A percentile compares a stretch with the other conserved stretches of the same genome.
phyloP scores from a whole-genome alignment of 2,113 vertebrate species.

The Baryphthengus martii region DNA sequence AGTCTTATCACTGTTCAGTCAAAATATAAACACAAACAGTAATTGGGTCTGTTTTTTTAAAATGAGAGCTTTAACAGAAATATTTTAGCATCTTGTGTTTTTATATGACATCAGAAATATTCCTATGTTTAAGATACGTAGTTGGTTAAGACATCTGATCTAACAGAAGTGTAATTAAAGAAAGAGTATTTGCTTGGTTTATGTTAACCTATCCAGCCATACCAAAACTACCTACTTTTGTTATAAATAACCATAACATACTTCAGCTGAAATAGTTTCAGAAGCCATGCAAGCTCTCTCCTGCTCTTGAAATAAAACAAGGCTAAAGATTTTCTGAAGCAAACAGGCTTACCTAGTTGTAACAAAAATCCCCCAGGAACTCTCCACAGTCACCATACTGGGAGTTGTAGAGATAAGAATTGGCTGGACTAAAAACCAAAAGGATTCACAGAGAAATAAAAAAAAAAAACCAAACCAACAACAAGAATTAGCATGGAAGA shows the following conservation, averaged over 20 bases:
- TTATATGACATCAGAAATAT: background rate
- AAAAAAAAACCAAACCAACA: background rate
- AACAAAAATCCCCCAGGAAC: background rate
- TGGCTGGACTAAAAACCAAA: background rate
- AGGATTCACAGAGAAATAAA: background rate
- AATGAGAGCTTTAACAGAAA: background rate
- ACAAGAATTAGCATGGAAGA: background rate
- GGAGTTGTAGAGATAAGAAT: background rate
- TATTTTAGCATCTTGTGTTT: background rate
- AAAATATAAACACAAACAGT: background rate
- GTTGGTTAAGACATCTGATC: background rate
- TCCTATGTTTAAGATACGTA: background rate
- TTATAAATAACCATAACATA: background rate
- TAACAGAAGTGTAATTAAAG: background rate
- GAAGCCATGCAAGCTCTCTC: background rate
- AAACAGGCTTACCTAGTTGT: background rate
- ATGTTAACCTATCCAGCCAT: background rate
- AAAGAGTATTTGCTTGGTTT: background rate
- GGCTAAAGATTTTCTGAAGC: background rate
- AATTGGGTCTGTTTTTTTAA: background rate
- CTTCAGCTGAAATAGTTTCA: background rate
- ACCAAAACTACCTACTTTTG: background rate
- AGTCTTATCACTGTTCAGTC: background rate
- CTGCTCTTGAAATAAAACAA: slow-evolving; percentile 9
- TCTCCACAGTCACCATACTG: background rate